These are phyloP conservation scores for Gephyroberyx darwinii DNA, from an alignment of 2,797 vertebrate species.

Conservation along the genomic window DNA sequence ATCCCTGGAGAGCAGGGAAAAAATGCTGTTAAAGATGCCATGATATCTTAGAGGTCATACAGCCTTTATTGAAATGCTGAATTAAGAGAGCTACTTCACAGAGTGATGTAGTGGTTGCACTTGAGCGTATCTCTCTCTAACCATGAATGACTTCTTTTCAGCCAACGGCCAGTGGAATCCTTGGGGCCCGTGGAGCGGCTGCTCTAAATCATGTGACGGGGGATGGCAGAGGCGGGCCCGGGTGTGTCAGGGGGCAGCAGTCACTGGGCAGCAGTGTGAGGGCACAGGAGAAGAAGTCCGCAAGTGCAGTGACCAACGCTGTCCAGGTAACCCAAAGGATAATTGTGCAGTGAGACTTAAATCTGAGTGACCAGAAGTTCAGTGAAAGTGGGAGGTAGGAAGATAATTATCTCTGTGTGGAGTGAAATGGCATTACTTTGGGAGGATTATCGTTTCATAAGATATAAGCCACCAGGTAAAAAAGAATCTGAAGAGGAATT, in stretches of 20 bases:
- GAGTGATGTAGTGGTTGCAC: not conserved
- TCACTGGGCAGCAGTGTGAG: conserved; percentile 93
- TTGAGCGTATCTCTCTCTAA: conserved; percentile 44
- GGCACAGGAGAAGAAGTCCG: conserved; percentile 92
- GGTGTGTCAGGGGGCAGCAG: conserved; percentile 90
- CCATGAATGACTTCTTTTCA: conserved; percentile 65
- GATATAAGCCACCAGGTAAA: conserved; percentile 37
- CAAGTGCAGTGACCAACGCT: conserved; percentile 95
- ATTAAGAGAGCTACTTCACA: not conserved
- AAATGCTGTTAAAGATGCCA: conserved; percentile 26
- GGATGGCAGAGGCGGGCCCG: conserved; percentile 93
- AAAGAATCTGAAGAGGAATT: conserved; percentile 33
- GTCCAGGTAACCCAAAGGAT: conserved; percentile 87
- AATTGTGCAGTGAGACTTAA: conserved; percentile 15
- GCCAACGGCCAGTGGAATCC: conserved; percentile 99
- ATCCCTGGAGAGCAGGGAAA: conserved; percentile 18
- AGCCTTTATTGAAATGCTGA: conserved; percentile 36
- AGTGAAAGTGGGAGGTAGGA: conserved; percentile 23
- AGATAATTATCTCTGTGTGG: conserved; percentile 60
- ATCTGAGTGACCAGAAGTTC: conserved; percentile 20
- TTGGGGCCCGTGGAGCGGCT: conserved; percentile 98
- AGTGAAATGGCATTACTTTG: conserved; percentile 42
- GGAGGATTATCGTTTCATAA: conserved; percentile 48
- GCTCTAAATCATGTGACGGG: conserved; percentile 96
- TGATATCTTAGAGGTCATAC: conserved; percentile 38